Evolutionary conservation across 2,797 vertebrate genomes (phyloP).

Genomic region (Cirrhinus molitorella): DNA sequence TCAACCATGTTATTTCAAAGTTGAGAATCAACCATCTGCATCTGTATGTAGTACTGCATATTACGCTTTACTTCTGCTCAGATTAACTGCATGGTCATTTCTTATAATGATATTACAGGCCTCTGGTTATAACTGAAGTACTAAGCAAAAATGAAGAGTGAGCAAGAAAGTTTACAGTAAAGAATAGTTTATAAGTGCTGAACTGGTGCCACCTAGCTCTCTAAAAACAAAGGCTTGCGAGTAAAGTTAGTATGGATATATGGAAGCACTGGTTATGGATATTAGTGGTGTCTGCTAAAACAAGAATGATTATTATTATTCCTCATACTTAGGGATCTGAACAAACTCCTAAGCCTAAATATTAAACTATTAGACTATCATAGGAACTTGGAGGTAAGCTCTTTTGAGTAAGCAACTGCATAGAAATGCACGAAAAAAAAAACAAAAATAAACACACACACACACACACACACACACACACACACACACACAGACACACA

Average conservation of each 20-base stretch:
- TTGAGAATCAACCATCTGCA: neutral
- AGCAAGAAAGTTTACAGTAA: neutral
- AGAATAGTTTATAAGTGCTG: slow-evolving; percentile 2
- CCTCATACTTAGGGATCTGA: neutral
- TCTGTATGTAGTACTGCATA: neutral
- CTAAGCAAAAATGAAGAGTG: neutral
- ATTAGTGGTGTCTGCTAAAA: slow-evolving; percentile 11
- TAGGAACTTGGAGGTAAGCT: neutral
- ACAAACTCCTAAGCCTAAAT: neutral
- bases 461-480: no score
- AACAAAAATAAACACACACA: no score
- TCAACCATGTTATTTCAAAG: neutral
- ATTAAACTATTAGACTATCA: neutral
- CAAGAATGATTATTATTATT: neutral
- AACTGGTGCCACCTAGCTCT: neutral
- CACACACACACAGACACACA: no score
- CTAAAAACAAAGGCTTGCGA: slow-evolving; percentile 9
- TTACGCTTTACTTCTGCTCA: neutral
- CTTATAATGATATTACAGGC: neutral
- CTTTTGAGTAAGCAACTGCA: neutral
- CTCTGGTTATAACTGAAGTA: neutral
- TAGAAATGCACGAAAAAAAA: neutral
- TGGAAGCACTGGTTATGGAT: slow-evolving; percentile 9
- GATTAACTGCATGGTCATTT: neutral
- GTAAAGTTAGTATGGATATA: neutral